phyloP scores from a whole-genome alignment of 2,797 vertebrate genomes.

The Cyclura pinguis region DNA sequence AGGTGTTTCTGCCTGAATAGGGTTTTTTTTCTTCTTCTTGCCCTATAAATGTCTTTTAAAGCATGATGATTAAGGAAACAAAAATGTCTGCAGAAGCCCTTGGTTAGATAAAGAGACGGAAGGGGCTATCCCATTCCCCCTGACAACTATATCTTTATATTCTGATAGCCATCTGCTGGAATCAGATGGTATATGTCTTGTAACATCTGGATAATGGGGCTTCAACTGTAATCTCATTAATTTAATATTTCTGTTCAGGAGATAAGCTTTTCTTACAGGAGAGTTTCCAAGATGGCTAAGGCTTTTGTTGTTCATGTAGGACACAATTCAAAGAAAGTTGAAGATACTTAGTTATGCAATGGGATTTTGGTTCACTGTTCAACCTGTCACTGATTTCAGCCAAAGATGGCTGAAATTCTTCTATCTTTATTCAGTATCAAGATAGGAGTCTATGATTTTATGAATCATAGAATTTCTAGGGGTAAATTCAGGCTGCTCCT shows the following conservation, averaged over 20 bases:
- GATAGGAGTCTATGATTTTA: not conserved
- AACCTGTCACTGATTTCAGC: not conserved
- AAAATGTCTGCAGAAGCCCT: constrained; percentile 32
- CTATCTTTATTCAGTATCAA: not conserved
- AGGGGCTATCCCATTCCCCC: constrained; percentile 37
- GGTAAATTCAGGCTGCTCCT: not conserved
- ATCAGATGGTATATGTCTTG: constrained; percentile 50
- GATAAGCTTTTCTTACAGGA: constrained; percentile 42
- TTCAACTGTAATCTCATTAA: constrained; percentile 48
- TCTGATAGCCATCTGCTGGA: constrained; percentile 52
- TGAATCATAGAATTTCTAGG: not conserved
- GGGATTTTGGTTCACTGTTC: not conserved
- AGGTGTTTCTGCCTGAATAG: not conserved
- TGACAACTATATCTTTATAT: constrained; percentile 45
- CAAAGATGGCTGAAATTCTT: not conserved
- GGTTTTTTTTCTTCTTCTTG: not conserved
- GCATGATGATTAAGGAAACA: constrained; percentile 21
- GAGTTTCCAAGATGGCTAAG: constrained; percentile 27
- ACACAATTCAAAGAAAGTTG: constrained; percentile 37
- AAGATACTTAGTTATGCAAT: not conserved
- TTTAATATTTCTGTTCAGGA: constrained; percentile 51
- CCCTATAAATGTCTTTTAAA: constrained; percentile 29
- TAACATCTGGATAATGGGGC: constrained; percentile 52
- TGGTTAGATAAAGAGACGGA: constrained; percentile 35
- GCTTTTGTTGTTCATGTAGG: constrained; percentile 28